Conservation (phyloP, 2,888 invertebrate genomes). For the Callinectes sapidus region DNA sequence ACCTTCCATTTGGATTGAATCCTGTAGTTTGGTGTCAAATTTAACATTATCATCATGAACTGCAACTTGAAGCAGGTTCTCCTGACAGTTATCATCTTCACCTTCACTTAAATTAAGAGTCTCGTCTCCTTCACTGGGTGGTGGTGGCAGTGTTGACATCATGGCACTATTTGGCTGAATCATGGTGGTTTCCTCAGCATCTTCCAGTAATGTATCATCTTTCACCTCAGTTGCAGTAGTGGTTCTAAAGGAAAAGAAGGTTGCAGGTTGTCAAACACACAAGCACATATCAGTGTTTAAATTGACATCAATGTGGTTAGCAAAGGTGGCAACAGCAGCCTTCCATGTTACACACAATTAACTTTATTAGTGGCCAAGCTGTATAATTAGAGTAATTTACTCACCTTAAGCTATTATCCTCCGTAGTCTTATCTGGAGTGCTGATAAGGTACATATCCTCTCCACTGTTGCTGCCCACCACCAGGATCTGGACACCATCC, state of each 20-base stretch:
- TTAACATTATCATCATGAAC: neutral
- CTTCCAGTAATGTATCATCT: neutral
- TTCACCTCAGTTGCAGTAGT: neutral
- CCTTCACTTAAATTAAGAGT: neutral
- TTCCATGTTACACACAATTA: no score
- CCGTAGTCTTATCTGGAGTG: slow-evolving; percentile 38
- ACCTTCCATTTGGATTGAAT: neutral
- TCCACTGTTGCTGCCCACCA: slow-evolving; percentile 45
- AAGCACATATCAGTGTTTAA: no score
- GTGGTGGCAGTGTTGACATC: neutral
- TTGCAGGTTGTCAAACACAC: no score
- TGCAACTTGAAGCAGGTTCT: neutral
- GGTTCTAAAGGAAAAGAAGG: neutral
- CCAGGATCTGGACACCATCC: slow-evolving; percentile 53
- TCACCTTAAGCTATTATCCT: neutral
- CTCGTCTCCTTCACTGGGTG: neutral
- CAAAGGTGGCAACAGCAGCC: neutral
- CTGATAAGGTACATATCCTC: slow-evolving; percentile 53
- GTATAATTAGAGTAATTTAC: neutral
- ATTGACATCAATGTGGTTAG: no score
- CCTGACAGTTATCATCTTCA: slow-evolving; percentile 13
- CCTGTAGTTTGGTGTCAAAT: neutral
- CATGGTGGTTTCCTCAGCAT: neutral
- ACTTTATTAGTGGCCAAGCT: neutral
- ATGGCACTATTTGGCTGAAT: neutral